phyloP scores from a whole-genome alignment of 2,113 vertebrate genomes.

The Spea bombifrons region DNA sequence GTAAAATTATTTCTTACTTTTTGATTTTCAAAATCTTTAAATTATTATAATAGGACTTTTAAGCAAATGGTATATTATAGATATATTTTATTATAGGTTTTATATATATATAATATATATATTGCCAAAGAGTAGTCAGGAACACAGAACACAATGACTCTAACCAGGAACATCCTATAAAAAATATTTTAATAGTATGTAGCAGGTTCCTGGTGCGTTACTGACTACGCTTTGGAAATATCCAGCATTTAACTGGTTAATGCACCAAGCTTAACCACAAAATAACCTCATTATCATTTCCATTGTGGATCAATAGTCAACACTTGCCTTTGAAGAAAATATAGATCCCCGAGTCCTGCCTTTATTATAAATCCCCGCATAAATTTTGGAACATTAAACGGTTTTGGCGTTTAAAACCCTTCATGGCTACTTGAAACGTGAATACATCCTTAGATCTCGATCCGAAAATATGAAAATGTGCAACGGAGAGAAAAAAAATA shows the following conservation, averaged over 20 bases:
- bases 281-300: conserved; percentile 73
- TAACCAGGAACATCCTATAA: not conserved
- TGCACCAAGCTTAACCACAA: conserved; percentile 56
- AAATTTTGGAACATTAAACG: conserved; percentile 55
- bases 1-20: too few relatives aligned
- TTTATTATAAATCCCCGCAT: conserved; percentile 53
- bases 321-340: conserved; percentile 58
- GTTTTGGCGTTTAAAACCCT: conserved; percentile 41
- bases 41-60: too few relatives aligned
- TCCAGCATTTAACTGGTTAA: conserved; percentile 53
- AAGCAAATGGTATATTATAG: too few relatives aligned
- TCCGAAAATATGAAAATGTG: conserved; percentile 37
- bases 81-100: too few relatives aligned
- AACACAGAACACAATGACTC: not conserved
- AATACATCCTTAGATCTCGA: conserved; percentile 24
- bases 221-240: not conserved
- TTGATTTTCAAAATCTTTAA: too few relatives aligned
- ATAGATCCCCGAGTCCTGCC: conserved; percentile 32
- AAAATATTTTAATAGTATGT: not conserved
- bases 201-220: not conserved
- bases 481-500: conserved; percentile 2
- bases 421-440: conserved; percentile 27
- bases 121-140: too few relatives aligned
- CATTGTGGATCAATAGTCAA: conserved; percentile 67
- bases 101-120: too few relatives aligned